Conservation (phyloP, 1,140 invertebrate genomes). For the Papilio polytes region DNA sequence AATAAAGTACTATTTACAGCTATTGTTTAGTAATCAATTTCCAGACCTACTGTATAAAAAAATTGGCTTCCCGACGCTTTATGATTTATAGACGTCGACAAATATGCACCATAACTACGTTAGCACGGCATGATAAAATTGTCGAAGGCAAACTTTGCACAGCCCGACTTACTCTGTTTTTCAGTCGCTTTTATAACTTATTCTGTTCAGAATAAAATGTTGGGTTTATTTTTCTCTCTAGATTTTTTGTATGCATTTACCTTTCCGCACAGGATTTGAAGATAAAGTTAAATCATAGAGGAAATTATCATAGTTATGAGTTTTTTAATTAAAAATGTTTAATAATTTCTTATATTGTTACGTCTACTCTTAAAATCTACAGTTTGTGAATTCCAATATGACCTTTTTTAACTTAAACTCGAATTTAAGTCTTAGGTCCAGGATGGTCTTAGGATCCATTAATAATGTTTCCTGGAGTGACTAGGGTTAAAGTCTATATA, state of each 20-base stretch:
- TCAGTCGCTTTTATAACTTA: neutral
- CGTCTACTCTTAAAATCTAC: neutral
- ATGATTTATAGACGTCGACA: conserved; percentile 7
- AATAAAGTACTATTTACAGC: no score
- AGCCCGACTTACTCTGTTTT: neutral
- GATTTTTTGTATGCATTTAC: neutral
- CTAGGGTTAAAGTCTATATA: no score
- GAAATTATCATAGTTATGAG: no score
- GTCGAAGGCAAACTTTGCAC: conserved; percentile 1
- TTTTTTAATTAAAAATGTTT: no score
- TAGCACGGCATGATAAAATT: neutral
- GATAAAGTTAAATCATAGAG: neutral
- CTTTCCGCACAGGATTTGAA: neutral
- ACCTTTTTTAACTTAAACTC: no score
- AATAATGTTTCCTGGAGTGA: no score
- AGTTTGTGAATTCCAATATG: neutral
- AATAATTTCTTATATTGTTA: no score
- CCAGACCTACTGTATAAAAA: neutral
- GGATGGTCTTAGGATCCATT: no score
- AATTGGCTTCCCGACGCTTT: neutral
- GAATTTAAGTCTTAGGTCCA: no score
- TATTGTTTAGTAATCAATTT: neutral
- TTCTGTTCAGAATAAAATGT: neutral
- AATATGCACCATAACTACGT: conserved; percentile 25
- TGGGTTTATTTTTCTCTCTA: neutral